phyloP scores from a whole-genome alignment of 2,113 vertebrate genomes.

The Stercorarius parasiticus region DNA sequence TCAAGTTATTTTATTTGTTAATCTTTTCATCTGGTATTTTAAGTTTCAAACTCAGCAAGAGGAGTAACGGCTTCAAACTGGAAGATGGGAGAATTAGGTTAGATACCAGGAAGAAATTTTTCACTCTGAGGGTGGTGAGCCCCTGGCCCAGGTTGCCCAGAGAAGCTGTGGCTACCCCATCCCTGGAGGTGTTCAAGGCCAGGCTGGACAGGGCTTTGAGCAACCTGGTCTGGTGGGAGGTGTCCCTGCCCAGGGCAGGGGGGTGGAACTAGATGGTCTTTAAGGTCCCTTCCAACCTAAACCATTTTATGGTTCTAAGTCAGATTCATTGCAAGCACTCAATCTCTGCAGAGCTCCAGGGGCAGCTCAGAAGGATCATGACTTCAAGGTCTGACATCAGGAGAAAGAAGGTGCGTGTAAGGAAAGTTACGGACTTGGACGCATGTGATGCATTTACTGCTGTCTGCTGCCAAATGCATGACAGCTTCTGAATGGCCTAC shows the following conservation, averaged over 20 bases:
- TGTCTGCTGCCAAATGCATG: not conserved
- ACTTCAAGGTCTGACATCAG: too few species aligned
- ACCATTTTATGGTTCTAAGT: not conserved
- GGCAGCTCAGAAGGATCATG: not conserved
- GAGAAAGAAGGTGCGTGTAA: not conserved
- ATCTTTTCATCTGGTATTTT: not conserved
- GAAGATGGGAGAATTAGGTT: not conserved
- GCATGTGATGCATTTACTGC: not conserved
- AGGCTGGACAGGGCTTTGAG: not conserved
- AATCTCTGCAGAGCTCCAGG: not conserved
- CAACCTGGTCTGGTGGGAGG: too few species aligned
- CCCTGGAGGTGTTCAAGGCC: not conserved
- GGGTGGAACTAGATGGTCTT: not conserved
- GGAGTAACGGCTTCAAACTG: not conserved
- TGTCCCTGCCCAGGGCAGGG: not conserved
- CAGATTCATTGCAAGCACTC: not conserved
- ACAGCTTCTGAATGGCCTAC: not conserved
- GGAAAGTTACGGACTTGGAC: not conserved
- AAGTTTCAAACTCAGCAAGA: not conserved
- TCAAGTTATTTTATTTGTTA: not conserved
- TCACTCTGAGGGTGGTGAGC: not conserved
- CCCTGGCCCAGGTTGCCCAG: not conserved
- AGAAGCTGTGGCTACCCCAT: not conserved
- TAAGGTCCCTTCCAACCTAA: not conserved
- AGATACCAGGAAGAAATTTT: not conserved